Percentiles rank a stretch among this genome's conserved stretches.
phyloP scores from a whole-genome alignment of 1,140 invertebrate genomes.

The Camponotus floridanus region DNA sequence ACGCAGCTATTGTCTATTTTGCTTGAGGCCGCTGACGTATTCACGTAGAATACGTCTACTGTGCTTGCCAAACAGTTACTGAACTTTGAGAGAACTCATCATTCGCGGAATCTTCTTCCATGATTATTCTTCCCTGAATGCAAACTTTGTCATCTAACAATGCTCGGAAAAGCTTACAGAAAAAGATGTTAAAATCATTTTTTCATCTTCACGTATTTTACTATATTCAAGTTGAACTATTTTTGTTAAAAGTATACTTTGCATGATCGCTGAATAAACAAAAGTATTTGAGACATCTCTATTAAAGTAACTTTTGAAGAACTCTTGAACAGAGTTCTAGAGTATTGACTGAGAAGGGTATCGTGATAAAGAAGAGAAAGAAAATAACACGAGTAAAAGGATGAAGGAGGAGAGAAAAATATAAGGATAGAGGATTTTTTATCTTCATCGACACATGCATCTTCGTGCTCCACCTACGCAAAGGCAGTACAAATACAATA shows the following conservation, averaged over 20 bases:
- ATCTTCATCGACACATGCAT: neutral
- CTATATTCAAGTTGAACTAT: neutral
- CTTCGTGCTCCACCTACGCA: constrained; percentile 5
- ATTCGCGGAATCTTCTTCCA: constrained; percentile 7
- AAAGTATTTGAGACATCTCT: neutral
- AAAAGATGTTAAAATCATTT: constrained; percentile 20
- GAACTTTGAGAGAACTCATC: constrained; percentile 38
- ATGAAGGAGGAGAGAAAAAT: neutral
- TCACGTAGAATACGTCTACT: constrained; percentile 9
- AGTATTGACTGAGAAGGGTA: neutral
- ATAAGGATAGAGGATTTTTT: constrained; percentile 16
- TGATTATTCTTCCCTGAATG: neutral
- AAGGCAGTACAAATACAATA: neutral
- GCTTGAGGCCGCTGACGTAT: neutral
- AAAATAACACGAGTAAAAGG: neutral
- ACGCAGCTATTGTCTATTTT: constrained; percentile 44
- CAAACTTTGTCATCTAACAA: neutral
- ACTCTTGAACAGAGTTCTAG: constrained; percentile 6
- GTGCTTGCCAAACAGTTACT: constrained; percentile 46
- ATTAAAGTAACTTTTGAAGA: neutral
- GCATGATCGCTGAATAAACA: neutral
- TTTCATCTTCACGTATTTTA: neutral
- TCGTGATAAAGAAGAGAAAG: neutral
- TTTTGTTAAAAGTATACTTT: constrained; percentile 10
- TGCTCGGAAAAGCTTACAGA: neutral